phyloP scores from a whole-genome alignment of 23 tunicate species.

The Styela clava region DNA sequence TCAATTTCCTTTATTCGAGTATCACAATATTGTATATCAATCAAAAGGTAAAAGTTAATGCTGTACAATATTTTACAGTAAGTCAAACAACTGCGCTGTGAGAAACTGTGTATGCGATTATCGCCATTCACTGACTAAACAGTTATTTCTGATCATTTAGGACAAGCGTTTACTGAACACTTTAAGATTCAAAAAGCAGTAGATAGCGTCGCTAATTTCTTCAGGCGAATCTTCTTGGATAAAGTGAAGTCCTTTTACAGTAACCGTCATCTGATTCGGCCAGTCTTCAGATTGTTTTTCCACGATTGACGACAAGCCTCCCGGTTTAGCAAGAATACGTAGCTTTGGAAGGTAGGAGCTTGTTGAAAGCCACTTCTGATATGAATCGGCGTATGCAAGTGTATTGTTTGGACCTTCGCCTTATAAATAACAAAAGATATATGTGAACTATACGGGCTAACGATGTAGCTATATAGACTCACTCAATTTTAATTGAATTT shows the following conservation, averaged over 20 bases:
- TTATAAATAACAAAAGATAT: neutral
- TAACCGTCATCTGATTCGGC: conserved; percentile 65
- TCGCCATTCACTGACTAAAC: too few species aligned
- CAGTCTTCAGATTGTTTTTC: conserved; percentile 28
- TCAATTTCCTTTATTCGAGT: too few species aligned
- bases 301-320: conserved; percentile 51
- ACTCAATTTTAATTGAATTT: too few species aligned
- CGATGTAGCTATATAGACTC: neutral
- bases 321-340: conserved; percentile 66
- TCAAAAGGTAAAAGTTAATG: too few species aligned
- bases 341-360: conserved; percentile 65
- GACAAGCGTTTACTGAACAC: conserved; percentile 40
- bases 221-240: conserved; percentile 83
- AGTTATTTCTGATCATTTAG: too few species aligned
- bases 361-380: conserved; percentile 40
- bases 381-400: conserved; percentile 43
- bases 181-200: conserved; percentile 35
- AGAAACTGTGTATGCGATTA: too few species aligned
- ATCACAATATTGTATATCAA: too few species aligned
- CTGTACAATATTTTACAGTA: too few species aligned
- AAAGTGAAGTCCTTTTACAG: conserved; percentile 79
- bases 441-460: neutral
- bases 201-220: conserved; percentile 59
- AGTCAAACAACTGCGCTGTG: too few species aligned
- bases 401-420: conserved; percentile 71